Conservation (phyloP, 2,113 vertebrate genomes). For the Entelurus aequoreus region DNA sequence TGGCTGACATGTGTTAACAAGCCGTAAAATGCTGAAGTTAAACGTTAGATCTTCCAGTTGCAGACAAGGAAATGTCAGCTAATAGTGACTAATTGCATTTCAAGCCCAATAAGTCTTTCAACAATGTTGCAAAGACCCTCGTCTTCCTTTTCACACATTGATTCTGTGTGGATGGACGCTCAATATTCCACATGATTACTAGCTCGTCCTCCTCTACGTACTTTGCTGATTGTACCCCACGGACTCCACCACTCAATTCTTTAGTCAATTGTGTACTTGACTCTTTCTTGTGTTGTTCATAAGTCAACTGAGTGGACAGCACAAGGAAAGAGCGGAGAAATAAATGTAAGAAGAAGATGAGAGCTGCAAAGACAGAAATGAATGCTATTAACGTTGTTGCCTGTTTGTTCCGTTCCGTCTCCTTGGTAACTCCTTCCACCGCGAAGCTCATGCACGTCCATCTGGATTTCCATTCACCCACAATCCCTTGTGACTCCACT, state of each 20-base stretch:
- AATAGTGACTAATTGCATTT: constrained; percentile 18
- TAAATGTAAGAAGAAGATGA: constrained; percentile 18
- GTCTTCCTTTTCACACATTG: constrained; percentile 12
- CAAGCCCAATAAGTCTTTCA: constrained; percentile 12
- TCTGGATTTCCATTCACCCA: constrained; percentile 71
- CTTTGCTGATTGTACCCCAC: constrained; percentile 41
- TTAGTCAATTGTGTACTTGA: constrained; percentile 11
- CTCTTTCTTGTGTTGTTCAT: constrained; percentile 27
- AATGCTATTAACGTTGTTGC: constrained; percentile 35
- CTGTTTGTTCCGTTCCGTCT: constrained; percentile 49
- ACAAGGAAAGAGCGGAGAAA: background rate
- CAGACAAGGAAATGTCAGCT: background rate
- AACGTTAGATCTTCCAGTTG: constrained; percentile 18
- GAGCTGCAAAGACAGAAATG: constrained; percentile 31
- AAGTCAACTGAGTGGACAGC: constrained; percentile 22
- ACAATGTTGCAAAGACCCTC: constrained; percentile 9
- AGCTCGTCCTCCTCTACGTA: constrained; percentile 31
- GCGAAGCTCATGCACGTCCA: constrained; percentile 61
- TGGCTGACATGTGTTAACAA: constrained; percentile 25
- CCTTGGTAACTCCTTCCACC: constrained; percentile 50
- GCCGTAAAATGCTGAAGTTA: constrained; percentile 37
- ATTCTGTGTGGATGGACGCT: constrained; percentile 13
- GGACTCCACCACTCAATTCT: constrained; percentile 25
- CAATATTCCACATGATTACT: constrained; percentile 41
- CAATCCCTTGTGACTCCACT: constrained; percentile 55